A percentile compares a stretch with the other conserved stretches of the same genome.
Evolutionary conservation across 1,140 invertebrate genomes (phyloP).

Genomic region (Leptinotarsa texana): DNA sequence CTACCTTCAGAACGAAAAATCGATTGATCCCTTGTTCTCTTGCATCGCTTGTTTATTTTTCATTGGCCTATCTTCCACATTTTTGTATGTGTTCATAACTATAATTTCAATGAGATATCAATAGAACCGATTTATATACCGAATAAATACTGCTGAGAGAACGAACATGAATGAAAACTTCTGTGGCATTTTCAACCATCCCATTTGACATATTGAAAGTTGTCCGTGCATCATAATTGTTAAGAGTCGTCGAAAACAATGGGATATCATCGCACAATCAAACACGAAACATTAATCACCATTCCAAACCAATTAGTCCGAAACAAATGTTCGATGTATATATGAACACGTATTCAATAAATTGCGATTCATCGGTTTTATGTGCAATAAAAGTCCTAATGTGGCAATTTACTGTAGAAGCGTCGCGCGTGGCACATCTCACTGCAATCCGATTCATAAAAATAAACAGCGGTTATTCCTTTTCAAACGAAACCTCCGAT

Average conservation of each 20-base stretch:
- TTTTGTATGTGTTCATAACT: too few species aligned
- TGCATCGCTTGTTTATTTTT: too few species aligned
- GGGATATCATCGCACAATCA: neutral
- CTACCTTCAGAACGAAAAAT: too few species aligned
- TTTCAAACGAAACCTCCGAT: neutral
- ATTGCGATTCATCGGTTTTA: conserved; percentile 3
- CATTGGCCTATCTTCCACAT: too few species aligned
- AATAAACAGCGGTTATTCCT: conserved; percentile 3
- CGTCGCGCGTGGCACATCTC: neutral
- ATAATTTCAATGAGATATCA: too few species aligned
- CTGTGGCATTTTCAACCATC: too few species aligned
- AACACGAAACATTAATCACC: neutral
- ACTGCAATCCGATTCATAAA: conserved; percentile 2
- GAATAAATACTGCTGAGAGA: too few species aligned
- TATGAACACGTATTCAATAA: conserved; percentile 6
- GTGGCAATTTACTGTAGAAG: neutral
- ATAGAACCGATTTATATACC: too few species aligned
- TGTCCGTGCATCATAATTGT: too few species aligned
- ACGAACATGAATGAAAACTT: too few species aligned
- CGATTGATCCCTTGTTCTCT: too few species aligned
- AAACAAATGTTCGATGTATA: conserved; percentile 1
- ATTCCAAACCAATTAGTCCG: neutral
- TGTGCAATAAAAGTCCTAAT: conserved; percentile 3
- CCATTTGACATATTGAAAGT: too few species aligned
- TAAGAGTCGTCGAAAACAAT: neutral